phyloP scores from a whole-genome alignment of 2,888 invertebrate genomes.

The Nomada fucata region DNA sequence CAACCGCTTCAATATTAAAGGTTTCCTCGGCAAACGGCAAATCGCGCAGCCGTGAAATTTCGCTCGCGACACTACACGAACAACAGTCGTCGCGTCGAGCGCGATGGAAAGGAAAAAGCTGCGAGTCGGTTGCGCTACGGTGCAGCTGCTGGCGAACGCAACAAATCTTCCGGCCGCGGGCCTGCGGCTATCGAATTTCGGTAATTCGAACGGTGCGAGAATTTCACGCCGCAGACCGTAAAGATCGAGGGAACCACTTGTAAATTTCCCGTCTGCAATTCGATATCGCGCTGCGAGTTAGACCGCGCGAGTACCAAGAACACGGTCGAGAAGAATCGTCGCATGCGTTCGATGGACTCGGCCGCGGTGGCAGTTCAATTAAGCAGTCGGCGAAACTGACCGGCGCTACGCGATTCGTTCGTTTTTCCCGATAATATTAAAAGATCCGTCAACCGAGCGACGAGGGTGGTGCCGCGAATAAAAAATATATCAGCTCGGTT shows the following conservation, averaged over 20 bases:
- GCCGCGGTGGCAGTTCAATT: slow-evolving; percentile 44
- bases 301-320: neutral
- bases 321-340: neutral
- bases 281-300: neutral
- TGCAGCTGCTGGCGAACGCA: slow-evolving; percentile 40
- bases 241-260: slow-evolving; percentile 38
- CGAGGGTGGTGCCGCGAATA: slow-evolving; percentile 14
- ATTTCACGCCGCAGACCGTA: slow-evolving; percentile 41
- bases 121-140: neutral
- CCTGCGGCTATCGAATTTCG: slow-evolving; percentile 56
- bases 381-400: too few relatives aligned
- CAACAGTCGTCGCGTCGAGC: neutral
- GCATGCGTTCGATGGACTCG: neutral
- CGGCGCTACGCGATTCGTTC: slow-evolving; percentile 66
- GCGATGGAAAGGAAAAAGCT: slow-evolving; percentile 10
- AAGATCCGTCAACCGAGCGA: slow-evolving; percentile 57
- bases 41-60: neutral
- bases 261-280: slow-evolving; percentile 35
- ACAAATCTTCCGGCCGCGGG: slow-evolving; percentile 47
- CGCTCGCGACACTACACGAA: neutral
- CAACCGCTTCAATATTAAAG: neutral
- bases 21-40: neutral
- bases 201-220: slow-evolving; percentile 45
- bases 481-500: slow-evolving; percentile 37
- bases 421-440: slow-evolving; percentile 67